A percentile compares a stretch with the other conserved stretches of the same genome.
Conservation (phyloP, 2,888 invertebrate species). For the Cistogaster globosa region DNA sequence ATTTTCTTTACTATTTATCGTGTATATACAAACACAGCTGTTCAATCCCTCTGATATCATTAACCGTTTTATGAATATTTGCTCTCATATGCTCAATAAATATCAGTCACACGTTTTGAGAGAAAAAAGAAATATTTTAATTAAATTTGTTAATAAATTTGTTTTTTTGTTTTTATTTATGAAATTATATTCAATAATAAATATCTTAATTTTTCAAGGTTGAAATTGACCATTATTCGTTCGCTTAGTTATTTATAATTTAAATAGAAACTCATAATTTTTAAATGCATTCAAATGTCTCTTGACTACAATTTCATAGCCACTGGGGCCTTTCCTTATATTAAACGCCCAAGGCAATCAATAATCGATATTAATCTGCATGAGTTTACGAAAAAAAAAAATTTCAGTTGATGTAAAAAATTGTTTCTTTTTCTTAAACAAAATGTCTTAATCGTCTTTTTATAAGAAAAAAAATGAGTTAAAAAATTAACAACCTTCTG, state of each 20-base stretch:
- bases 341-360: conserved; percentile 5
- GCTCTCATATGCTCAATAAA: too few species aligned
- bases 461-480: neutral
- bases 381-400: conserved; percentile 56
- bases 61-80: too few species aligned
- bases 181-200: too few species aligned
- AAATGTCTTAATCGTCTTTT: neutral
- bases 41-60: too few species aligned
- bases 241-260: conserved; percentile 16
- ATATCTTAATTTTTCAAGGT: conserved; percentile 29
- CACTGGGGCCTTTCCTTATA: conserved; percentile 6
- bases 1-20: too few species aligned
- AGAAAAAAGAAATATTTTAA: too few species aligned
- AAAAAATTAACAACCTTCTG: neutral
- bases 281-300: neutral
- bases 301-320: neutral
- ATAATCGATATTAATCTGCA: conserved; percentile 22
- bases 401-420: neutral
- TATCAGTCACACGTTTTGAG: too few species aligned
- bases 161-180: too few species aligned
- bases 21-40: too few species aligned
- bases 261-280: neutral
- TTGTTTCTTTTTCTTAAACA: conserved; percentile 9
- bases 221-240: conserved; percentile 7
- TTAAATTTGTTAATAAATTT: too few species aligned